phyloP scores from a whole-genome alignment of 35 echinoderm and acorn worm species.

The Nesometra sesokonis region DNA sequence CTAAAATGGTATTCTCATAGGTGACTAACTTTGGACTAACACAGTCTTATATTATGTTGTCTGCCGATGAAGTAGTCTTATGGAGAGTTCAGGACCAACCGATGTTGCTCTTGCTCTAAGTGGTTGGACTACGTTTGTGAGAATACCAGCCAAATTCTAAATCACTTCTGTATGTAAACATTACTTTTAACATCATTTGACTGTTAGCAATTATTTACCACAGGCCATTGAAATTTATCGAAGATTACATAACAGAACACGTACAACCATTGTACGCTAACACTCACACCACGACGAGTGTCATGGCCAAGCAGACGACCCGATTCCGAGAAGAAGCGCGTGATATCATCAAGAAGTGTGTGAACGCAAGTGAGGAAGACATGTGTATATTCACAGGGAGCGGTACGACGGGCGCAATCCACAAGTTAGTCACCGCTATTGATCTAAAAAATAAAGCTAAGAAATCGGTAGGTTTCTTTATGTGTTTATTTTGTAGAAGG shows the following conservation, averaged over 20 bases:
- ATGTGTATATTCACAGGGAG: constrained; percentile 85
- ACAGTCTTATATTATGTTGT: no score
- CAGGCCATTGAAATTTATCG: constrained; percentile 87
- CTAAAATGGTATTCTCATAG: no score
- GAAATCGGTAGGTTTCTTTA: constrained; percentile 53
- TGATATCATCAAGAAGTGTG: constrained; percentile 80
- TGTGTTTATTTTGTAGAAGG: no score
- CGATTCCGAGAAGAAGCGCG: constrained; percentile 79
- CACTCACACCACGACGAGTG: constrained; percentile 81
- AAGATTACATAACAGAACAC: constrained; percentile 91
- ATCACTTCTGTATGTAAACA: no score
- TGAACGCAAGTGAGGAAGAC: constrained; percentile 72
- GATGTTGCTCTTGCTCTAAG: no score
- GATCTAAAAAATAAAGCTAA: constrained; percentile 63
- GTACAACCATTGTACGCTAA: constrained; percentile 88
- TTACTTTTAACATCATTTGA: no score
- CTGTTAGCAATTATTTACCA: no score
- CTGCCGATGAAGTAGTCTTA: no score
- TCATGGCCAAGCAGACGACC: constrained; percentile 82
- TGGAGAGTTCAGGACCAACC: no score
- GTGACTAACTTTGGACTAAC: no score
- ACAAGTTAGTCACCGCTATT: constrained; percentile 72
- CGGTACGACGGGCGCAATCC: constrained; percentile 83
- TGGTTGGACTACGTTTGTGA: no score
- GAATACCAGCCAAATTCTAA: no score